These are phyloP conservation scores for Dromococcyx pavoninus DNA, from an alignment of 2,797 vertebrate genomes.

Conservation along the genomic window DNA sequence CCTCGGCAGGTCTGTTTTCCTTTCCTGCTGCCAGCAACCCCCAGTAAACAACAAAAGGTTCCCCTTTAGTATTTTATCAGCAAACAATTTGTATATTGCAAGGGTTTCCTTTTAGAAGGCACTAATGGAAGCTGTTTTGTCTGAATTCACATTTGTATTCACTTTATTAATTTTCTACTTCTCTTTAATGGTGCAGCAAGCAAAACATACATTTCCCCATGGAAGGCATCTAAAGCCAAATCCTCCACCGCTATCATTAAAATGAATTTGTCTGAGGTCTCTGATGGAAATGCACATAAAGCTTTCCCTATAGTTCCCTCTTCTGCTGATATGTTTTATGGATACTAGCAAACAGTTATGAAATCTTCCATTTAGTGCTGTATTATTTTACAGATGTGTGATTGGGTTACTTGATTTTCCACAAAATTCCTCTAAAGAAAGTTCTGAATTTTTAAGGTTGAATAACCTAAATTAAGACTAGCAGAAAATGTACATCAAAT, in stretches of 20 bases:
- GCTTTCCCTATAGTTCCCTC: background rate
- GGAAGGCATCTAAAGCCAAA: background rate
- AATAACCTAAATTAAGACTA: background rate
- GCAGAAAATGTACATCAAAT: background rate
- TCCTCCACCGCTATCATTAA: background rate
- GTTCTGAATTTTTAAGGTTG: background rate
- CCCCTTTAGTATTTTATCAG: background rate
- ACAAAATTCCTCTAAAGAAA: background rate
- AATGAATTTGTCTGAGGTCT: background rate
- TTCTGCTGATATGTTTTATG: background rate
- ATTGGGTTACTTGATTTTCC: background rate
- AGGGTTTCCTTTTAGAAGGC: background rate
- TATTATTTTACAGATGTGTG: background rate
- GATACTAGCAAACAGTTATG: background rate
- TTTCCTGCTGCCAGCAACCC: background rate
- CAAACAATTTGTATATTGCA: background rate
- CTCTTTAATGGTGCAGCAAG: background rate
- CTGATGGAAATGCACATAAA: background rate
- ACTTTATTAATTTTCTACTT: background rate
- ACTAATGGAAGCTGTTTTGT: background rate
- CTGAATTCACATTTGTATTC: background rate
- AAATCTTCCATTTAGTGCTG: background rate
- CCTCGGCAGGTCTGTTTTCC: fast-evolving
- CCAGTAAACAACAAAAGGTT: background rate
- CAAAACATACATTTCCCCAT: background rate